Base-by-base conservation (phyloP, 2,113 vertebrate genomes). In the Calcarius ornatus region DNA sequence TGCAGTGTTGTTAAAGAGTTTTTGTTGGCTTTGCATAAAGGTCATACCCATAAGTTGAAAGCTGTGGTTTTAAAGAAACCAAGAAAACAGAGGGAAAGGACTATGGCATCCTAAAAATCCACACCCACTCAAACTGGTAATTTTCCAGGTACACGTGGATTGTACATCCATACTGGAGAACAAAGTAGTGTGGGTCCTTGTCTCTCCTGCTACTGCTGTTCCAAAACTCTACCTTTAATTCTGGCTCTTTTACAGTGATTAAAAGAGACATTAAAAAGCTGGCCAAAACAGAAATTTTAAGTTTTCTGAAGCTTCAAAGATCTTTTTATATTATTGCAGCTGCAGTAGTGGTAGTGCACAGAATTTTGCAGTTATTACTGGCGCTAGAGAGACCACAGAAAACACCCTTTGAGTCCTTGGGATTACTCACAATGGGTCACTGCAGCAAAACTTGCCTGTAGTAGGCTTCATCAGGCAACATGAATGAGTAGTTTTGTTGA, bases 401-500 rank as follows among this genome's bases (percentile, higher is more conserved):
- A 94, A 63, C 30, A n/a, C 53, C 57, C 5, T 23, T 43, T 66
- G 80, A 69, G 18, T 86, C 40, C 28, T 20, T 94, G 43, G 79
- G 81, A 60, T 92, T 92, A 35, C 40, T 83, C 47, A 51, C 64
- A 61, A 48, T 45, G 37, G 69, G 77, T 87, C n/a, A 81, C 40
- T 81, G 69, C 69, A 92, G 91, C 61, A 91, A 61, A 91, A 81
- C 31, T 50, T 63, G n/a, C 24, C 70, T 94, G 47, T 89, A 69
- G 37, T 72, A 64, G 61, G 57, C 48, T 76, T 94, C 53, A 37
- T n/a, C 1, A 12, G 54, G 20, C 30, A 61, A 27, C 54, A 24
- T 33, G 37, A 95, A 85, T 51, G 61, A 53, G 37, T 9, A 75
- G 61, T 53, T 85, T 83, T 95, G 60, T 93, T 95, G 92, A 89